Evolutionary conservation across 30 jellyfish, hydroid and myxozoan genomes (phyloP).

Genomic region (Chrysaora quinquecirrha): DNA sequence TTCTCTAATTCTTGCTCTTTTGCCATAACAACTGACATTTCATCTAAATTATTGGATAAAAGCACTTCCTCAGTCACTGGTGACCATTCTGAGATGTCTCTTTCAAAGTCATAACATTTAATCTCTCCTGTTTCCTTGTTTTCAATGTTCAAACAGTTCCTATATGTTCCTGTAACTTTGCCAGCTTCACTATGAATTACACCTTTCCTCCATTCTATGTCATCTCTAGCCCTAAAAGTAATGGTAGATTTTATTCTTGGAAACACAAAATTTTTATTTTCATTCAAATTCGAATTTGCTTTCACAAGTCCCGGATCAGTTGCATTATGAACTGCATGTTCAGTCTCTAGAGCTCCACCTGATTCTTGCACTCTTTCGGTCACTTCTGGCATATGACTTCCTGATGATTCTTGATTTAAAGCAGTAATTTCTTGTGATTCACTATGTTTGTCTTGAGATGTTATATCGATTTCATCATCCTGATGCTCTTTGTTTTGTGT

Average conservation of each 20-base stretch:
- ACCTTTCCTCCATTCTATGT: conserved; percentile 31
- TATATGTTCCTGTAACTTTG: conserved; percentile 42
- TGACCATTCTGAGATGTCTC: conserved; percentile 31
- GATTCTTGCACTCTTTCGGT: conserved; percentile 21
- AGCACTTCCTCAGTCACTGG: conserved; percentile 33
- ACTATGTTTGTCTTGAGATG: conserved; percentile 18
- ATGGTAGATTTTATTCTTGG: conserved; percentile 19
- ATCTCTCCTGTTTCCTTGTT: conserved; percentile 11
- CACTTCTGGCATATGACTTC: conserved; percentile 14
- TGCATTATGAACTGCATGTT: conserved; percentile 12
- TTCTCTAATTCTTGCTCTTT: conserved; percentile 22
- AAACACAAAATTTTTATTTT: not conserved
- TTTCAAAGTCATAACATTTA: conserved; percentile 23
- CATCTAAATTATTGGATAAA: conserved; percentile 18
- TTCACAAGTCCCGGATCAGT: conserved; percentile 16
- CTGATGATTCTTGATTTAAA: conserved; percentile 10
- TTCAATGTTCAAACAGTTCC: conserved; percentile 29
- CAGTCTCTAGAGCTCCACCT: conserved; percentile 14
- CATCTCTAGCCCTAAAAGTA: conserved; percentile 28
- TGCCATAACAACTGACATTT: conserved; percentile 19
- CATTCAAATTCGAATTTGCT: conserved; percentile 8
- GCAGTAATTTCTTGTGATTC: conserved; percentile 14
- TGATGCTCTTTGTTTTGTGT: conserved; percentile 17
- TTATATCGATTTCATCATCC: conserved; percentile 9
- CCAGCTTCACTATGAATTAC: conserved; percentile 56